Conservation (phyloP, 2,113 vertebrate genomes). For the Oncorhynchus gorbuscha region DNA sequence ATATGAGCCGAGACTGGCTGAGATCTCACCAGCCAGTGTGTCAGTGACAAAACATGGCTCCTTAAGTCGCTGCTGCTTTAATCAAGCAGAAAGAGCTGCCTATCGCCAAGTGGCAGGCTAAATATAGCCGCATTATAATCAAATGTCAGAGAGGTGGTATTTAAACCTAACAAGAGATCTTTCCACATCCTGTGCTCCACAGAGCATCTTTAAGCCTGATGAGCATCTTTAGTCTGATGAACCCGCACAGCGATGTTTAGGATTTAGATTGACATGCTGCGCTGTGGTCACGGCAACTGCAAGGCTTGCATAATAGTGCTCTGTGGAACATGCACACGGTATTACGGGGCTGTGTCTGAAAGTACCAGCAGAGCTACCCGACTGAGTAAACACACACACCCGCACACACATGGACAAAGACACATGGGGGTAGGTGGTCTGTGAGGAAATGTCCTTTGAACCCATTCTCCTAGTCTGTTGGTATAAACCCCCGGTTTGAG, state of each 20-base stretch:
- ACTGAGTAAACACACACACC: not conserved
- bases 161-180: not conserved
- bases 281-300: too few species aligned
- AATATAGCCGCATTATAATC: not conserved
- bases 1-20: not conserved
- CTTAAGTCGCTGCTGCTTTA: not conserved
- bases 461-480: too few species aligned
- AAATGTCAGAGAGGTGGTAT: not conserved
- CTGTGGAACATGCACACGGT: too few species aligned
- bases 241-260: not conserved
- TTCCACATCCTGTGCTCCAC: not conserved
- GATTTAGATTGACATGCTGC: not conserved
- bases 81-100: not conserved
- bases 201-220: not conserved
- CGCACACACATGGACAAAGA: not conserved
- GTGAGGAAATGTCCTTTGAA: too few species aligned
- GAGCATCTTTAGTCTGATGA: not conserved
- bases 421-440: not conserved
- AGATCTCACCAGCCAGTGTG: not conserved
- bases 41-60: not conserved
- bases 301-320: too few species aligned
- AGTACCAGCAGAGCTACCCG: too few species aligned
- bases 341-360: too few species aligned
- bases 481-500: too few species aligned
- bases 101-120: not conserved